Evolutionary conservation across 2,797 vertebrate species (phyloP).

Genomic region (Huso huso): DNA sequence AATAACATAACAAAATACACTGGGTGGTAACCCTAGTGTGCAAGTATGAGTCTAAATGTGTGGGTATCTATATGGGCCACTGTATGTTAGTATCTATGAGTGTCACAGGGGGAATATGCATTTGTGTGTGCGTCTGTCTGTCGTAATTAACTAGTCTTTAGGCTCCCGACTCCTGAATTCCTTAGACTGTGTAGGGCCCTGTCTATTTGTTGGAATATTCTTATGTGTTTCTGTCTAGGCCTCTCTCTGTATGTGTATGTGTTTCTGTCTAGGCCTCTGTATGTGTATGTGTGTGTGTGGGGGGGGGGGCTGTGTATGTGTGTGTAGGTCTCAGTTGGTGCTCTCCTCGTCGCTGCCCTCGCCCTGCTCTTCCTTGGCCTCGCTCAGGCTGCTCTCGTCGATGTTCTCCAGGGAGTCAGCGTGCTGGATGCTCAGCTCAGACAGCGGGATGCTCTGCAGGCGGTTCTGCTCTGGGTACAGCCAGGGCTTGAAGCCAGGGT

Average conservation of each 20-base stretch:
- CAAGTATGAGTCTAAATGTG: no score
- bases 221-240: conserved; percentile 13
- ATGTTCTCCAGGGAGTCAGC: conserved; percentile 93
- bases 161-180: no score
- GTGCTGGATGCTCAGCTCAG: conserved; percentile 80
- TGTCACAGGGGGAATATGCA: no score
- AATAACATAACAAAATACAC: no score
- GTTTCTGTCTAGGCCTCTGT: not conserved
- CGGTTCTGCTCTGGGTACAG: conserved; percentile 85
- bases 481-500: conserved; percentile 82
- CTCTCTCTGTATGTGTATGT: conserved; percentile 11
- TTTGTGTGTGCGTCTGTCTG: no score
- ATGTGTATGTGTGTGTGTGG: not conserved
- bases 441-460: conserved; percentile 68
- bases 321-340: conserved; percentile 27
- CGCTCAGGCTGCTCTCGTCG: conserved; percentile 77
- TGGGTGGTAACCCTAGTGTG: no score
- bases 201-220: not conserved
- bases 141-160: no score
- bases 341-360: conserved; percentile 64
- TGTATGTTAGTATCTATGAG: no score
- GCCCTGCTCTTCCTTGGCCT: conserved; percentile 65
- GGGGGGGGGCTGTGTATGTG: not conserved
- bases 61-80: no score
- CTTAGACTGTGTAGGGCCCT: not conserved